These are phyloP conservation scores for Camptogramma bilineatum DNA, from an alignment of 2,888 invertebrate genomes.

Conservation along the genomic window DNA sequence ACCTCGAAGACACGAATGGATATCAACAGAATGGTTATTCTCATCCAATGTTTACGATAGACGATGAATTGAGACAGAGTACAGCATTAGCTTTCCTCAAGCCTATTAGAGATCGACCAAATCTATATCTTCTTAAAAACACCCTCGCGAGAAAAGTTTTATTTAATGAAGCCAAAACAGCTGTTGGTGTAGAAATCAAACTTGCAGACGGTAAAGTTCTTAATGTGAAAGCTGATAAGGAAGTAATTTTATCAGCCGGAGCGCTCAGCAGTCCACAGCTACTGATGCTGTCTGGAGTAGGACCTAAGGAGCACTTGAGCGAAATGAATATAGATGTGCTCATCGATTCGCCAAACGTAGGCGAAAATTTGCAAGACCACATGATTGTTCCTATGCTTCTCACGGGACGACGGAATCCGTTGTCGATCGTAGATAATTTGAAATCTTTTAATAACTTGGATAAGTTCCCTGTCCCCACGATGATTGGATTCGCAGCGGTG, in stretches of 20 bases:
- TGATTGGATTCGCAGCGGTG: constrained; percentile 56
- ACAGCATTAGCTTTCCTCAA: constrained; percentile 54
- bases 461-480: constrained; percentile 52
- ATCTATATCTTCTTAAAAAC: constrained; percentile 58
- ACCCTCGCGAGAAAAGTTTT: constrained; percentile 57
- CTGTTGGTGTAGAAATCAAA: constrained; percentile 57
- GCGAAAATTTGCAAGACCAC: constrained; percentile 65
- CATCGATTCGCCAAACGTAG: constrained; percentile 58
- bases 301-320: constrained; percentile 58
- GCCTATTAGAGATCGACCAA: constrained; percentile 50
- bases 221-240: constrained; percentile 51
- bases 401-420: constrained; percentile 45
- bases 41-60: constrained; percentile 49
- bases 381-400: constrained; percentile 53
- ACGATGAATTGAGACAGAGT: constrained; percentile 55
- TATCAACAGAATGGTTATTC: constrained; percentile 55
- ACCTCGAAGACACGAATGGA: constrained; percentile 56
- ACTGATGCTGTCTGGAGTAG: constrained; percentile 69
- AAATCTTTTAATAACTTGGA: constrained; percentile 48
- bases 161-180: constrained; percentile 49
- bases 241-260: constrained; percentile 66
- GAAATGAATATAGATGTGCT: constrained; percentile 53
- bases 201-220: constrained; percentile 44
- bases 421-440: constrained; percentile 43
- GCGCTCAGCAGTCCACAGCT: constrained; percentile 63